A percentile compares a stretch with the other conserved stretches of the same genome.
Conservation (phyloP, 2,888 invertebrate species). For the Plagodis dolabraria region DNA sequence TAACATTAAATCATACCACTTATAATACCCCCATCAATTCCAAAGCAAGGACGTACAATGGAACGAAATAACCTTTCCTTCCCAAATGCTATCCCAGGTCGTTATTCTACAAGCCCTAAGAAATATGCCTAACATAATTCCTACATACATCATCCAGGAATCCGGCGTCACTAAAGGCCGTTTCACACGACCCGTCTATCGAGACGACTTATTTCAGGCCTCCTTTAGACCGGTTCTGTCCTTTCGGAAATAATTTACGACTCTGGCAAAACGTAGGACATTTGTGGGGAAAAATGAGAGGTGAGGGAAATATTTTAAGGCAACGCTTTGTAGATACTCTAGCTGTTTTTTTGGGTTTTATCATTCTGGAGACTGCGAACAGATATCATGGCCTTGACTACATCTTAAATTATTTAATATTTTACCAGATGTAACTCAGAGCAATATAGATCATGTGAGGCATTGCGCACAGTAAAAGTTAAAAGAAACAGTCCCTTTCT, state of each 20-base stretch:
- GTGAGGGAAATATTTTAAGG: conserved; percentile 20
- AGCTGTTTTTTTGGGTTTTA: conserved; percentile 1
- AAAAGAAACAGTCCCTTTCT: too few relatives aligned
- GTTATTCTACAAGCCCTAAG: conserved; percentile 24
- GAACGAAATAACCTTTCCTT: background rate
- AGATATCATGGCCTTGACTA: too few relatives aligned
- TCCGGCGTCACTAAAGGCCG: conserved; percentile 30
- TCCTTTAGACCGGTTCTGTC: conserved; percentile 47
- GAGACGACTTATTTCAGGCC: conserved; percentile 59
- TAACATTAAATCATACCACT: too few relatives aligned
- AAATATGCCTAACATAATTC: conserved; percentile 27
- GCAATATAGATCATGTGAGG: too few relatives aligned
- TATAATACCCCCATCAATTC: background rate
- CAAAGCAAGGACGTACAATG: background rate
- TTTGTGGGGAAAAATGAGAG: conserved; percentile 19
- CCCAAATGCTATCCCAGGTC: conserved; percentile 6
- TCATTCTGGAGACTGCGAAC: background rate
- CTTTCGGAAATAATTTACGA: conserved; percentile 66
- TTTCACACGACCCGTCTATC: conserved; percentile 27
- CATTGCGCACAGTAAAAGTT: too few relatives aligned
- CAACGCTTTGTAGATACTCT: conserved; percentile 10
- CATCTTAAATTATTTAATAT: too few relatives aligned
- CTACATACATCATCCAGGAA: conserved; percentile 36
- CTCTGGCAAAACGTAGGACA: conserved; percentile 24
- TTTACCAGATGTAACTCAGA: too few relatives aligned